A percentile compares a stretch with the other conserved stretches of the same genome.
Conservation (phyloP, 2,797 vertebrate species). For the Manis pentadactyla region DNA sequence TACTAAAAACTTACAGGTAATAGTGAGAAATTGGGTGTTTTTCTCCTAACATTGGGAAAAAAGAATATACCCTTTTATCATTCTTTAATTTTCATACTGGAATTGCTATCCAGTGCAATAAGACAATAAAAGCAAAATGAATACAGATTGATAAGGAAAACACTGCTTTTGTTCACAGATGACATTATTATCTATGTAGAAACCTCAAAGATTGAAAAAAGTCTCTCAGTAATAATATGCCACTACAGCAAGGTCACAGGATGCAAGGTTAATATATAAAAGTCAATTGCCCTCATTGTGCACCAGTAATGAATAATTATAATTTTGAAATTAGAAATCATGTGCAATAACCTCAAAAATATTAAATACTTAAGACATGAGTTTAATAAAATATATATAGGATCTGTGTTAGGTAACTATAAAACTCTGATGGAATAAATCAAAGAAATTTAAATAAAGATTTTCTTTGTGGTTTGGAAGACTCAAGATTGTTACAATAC, state of each 20-base stretch:
- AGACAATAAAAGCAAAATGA: neutral
- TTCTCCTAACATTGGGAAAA: neutral
- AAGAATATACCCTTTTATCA: neutral
- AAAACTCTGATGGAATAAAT: neutral
- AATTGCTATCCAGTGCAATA: neutral
- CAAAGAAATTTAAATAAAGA: neutral
- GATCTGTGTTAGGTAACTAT: neutral
- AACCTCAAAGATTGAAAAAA: neutral
- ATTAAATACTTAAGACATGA: neutral
- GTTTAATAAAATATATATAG: neutral
- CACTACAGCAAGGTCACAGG: neutral
- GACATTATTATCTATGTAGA: neutral
- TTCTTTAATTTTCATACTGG: neutral
- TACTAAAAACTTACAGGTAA: neutral
- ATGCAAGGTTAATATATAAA: neutral
- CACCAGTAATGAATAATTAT: neutral
- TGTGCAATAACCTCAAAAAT: neutral
- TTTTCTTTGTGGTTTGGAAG: neutral
- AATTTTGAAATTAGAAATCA: neutral
- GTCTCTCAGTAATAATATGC: neutral
- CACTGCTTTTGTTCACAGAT: neutral
- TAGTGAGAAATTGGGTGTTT: neutral
- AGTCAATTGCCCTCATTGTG: neutral
- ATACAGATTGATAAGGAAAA: neutral
- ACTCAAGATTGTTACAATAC: neutral